phyloP scores from a whole-genome alignment of 1,140 invertebrate genomes.

The Rhyzopertha dominica region DNA sequence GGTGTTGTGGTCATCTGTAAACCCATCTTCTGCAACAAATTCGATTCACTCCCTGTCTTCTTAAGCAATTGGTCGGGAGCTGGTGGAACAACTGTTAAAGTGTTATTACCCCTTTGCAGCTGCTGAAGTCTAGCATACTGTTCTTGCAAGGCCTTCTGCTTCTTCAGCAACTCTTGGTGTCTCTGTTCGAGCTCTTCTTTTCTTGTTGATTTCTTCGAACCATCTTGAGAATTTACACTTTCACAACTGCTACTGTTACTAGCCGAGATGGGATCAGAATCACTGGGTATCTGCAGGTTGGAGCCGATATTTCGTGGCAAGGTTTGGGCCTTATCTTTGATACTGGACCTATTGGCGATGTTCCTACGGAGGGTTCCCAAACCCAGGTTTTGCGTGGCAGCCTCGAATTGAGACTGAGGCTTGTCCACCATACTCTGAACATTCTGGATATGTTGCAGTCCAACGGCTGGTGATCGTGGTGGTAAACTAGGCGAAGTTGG shows the following conservation, averaged over 20 bases:
- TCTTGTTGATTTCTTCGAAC: constrained; percentile 52
- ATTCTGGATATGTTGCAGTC: constrained; percentile 43
- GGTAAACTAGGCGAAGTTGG: constrained; percentile 63
- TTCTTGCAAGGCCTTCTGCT: constrained; percentile 81
- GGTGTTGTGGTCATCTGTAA: constrained; percentile 57
- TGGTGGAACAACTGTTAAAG: constrained; percentile 53
- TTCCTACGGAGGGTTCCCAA: constrained; percentile 41
- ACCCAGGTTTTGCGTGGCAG: constrained; percentile 42
- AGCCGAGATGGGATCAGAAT: constrained; percentile 44
- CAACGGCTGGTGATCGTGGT: constrained; percentile 46
- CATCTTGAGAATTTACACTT: constrained; percentile 72
- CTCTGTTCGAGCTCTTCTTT: constrained; percentile 76
- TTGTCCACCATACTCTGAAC: constrained; percentile 39
- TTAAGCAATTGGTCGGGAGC: constrained; percentile 64
- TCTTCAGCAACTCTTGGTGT: constrained; percentile 79
- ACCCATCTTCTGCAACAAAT: constrained; percentile 79
- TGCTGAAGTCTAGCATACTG: constrained; percentile 83
- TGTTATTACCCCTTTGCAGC: constrained; percentile 69
- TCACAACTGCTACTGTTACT: constrained; percentile 67
- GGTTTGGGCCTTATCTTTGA: constrained; percentile 43
- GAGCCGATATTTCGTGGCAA: constrained; percentile 43
- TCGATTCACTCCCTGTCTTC: constrained; percentile 85
- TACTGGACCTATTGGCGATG: constrained; percentile 38
- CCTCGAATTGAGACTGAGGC: constrained; percentile 42
- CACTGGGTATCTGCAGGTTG: constrained; percentile 39